phyloP scores from a whole-genome alignment of 2,797 vertebrate genomes.

The Sebastes reedi region DNA sequence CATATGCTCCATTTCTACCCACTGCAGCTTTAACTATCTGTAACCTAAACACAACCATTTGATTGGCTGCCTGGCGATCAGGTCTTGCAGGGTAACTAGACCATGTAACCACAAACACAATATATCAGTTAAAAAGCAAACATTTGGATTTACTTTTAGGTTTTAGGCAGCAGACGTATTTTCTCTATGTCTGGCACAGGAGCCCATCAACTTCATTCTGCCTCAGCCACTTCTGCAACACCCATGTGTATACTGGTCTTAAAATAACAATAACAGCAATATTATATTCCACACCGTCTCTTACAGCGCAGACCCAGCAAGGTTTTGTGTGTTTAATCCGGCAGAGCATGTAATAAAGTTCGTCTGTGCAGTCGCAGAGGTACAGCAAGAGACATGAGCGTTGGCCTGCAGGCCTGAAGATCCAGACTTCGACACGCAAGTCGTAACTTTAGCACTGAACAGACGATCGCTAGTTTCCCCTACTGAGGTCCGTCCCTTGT shows the following conservation, averaged over 20 bases:
- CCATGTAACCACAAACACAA: background rate
- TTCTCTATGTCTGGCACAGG: constrained; percentile 8
- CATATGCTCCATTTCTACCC: background rate
- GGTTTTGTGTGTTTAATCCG: constrained; percentile 15
- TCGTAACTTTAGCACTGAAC: constrained; percentile 74
- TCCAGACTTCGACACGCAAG: constrained; percentile 67
- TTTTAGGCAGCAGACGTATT: background rate
- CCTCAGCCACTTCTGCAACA: constrained; percentile 24
- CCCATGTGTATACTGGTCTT: constrained; percentile 15
- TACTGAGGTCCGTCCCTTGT: constrained; percentile 75
- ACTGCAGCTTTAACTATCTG: background rate
- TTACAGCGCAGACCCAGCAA: background rate
- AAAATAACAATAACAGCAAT: constrained; percentile 30
- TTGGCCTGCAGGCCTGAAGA: constrained; percentile 39
- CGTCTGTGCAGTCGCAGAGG: constrained; percentile 16
- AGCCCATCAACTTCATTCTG: background rate
- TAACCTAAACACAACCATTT: constrained; percentile 9
- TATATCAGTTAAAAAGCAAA: background rate
- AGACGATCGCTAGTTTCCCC: constrained; percentile 71
- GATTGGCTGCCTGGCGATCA: background rate
- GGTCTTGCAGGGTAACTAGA: background rate
- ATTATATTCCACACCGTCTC: constrained; percentile 15
- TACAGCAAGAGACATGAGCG: constrained; percentile 20
- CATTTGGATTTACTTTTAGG: constrained; percentile 15
- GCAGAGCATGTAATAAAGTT: constrained; percentile 15